phyloP scores from a whole-genome alignment of 2,888 invertebrate genomes.

The Cantharis rustica region DNA sequence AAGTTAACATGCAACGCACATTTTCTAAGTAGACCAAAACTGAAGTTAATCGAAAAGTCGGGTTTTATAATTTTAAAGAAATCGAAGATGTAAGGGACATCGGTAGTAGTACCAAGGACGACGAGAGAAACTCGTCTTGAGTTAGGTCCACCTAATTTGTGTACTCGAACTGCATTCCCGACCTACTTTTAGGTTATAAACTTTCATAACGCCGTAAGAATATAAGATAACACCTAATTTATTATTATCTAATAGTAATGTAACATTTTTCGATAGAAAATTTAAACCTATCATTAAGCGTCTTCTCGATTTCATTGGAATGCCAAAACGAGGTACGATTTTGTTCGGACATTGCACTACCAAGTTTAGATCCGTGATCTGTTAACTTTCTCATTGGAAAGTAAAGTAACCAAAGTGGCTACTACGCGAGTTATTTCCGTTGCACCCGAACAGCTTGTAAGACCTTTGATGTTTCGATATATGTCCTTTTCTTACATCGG shows the following conservation, averaged over 20 bases:
- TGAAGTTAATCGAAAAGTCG: conserved; percentile 14
- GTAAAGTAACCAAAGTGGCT: conserved; percentile 15
- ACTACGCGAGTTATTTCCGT: conserved; percentile 12
- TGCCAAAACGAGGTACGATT: conserved; percentile 35
- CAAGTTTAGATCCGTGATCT: conserved; percentile 32
- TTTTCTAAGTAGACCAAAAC: conserved; percentile 51
- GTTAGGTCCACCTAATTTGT: conserved; percentile 14
- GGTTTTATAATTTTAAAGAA: not conserved
- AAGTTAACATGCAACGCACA: conserved; percentile 43
- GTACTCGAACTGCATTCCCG: conserved; percentile 6
- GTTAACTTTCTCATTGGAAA: conserved; percentile 31
- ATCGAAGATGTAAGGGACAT: conserved; percentile 20
- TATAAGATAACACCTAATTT: not conserved
- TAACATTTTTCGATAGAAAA: conserved; percentile 10
- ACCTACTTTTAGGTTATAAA: conserved; percentile 4
- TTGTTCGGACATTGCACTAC: conserved; percentile 37
- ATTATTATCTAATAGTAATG: conserved; percentile 7
- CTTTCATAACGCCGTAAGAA: not conserved
- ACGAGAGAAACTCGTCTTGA: conserved; percentile 30
- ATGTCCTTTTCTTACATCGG: conserved; percentile 3
- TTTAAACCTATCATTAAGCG: conserved; percentile 19
- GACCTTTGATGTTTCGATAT: not conserved
- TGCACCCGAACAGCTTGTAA: conserved; percentile 10
- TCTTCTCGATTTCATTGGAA: conserved; percentile 37
- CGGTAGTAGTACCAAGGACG: conserved; percentile 39